Evolutionary conservation across 2,797 vertebrate species (phyloP).

Genomic region (Propithecus perrieri): DNA sequence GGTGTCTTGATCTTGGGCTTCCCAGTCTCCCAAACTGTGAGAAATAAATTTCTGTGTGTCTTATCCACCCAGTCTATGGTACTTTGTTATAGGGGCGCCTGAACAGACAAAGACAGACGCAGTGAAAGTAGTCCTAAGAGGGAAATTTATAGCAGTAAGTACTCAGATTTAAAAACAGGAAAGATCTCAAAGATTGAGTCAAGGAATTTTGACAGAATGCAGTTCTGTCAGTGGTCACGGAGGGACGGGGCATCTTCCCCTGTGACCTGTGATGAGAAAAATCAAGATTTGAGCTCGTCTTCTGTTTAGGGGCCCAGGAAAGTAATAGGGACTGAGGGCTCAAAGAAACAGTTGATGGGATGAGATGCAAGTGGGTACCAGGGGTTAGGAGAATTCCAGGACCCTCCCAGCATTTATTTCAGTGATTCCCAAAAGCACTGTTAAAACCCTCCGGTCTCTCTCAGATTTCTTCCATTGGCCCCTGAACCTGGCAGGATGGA

Average conservation of each 20-base stretch:
- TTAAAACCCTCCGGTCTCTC: neutral
- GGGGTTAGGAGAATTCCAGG: neutral
- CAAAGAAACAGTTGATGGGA: neutral
- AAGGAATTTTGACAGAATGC: neutral
- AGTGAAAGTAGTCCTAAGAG: neutral
- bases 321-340: neutral
- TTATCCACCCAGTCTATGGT: neutral
- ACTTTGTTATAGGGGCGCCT: neutral
- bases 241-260: neutral
- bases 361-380: neutral
- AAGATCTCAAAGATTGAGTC: neutral
- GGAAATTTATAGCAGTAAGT: neutral
- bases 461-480: neutral
- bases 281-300: neutral
- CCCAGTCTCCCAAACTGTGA: neutral
- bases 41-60: neutral
- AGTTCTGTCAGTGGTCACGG: neutral
- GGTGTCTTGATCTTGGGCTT: neutral
- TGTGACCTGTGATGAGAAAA: neutral
- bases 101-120: neutral
- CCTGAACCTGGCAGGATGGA: too few relatives aligned
- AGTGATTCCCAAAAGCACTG: neutral
- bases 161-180: neutral
- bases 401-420: neutral
- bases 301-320: neutral